Conservation (phyloP, 2,797 vertebrate genomes). For the Danio choprae region DNA sequence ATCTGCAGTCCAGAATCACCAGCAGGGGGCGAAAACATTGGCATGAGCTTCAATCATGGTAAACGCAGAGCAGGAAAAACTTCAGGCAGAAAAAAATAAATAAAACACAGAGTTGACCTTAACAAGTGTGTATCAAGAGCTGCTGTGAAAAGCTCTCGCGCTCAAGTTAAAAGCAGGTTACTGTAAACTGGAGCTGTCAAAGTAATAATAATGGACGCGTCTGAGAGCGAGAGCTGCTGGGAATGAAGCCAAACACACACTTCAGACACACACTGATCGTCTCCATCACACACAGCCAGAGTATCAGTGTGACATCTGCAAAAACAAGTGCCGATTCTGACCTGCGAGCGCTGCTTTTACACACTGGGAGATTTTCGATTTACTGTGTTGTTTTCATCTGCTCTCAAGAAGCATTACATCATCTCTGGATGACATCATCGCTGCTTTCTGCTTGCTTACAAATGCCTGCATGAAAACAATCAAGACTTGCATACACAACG, state of each 20-base stretch:
- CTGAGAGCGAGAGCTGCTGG: background rate
- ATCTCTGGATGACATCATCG: conserved; percentile 4
- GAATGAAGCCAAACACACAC: conserved; percentile 5
- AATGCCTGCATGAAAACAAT: background rate
- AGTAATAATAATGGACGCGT: background rate
- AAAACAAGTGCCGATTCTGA: background rate
- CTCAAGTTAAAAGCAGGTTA: background rate
- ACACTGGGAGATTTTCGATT: background rate
- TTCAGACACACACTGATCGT: too few species aligned
- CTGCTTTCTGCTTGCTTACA: background rate
- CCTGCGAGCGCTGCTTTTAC: too few species aligned
- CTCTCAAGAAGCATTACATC: conserved; percentile 7
- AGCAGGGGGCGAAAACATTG: conserved; percentile 2
- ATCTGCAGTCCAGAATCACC: background rate
- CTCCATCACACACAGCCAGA: too few species aligned
- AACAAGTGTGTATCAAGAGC: conserved; percentile 12
- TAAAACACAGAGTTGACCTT: conserved; percentile 21
- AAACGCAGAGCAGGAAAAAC: conserved; percentile 40
- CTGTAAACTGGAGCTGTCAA: background rate
- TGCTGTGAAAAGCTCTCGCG: background rate
- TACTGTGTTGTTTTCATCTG: background rate
- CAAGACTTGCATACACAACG: too few species aligned
- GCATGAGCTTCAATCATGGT: too few species aligned
- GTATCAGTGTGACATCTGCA: background rate
- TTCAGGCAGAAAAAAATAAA: conserved; percentile 68